Evolutionary conservation across 2,113 vertebrate species (phyloP).

Genomic region (Nothocercus julius): DNA sequence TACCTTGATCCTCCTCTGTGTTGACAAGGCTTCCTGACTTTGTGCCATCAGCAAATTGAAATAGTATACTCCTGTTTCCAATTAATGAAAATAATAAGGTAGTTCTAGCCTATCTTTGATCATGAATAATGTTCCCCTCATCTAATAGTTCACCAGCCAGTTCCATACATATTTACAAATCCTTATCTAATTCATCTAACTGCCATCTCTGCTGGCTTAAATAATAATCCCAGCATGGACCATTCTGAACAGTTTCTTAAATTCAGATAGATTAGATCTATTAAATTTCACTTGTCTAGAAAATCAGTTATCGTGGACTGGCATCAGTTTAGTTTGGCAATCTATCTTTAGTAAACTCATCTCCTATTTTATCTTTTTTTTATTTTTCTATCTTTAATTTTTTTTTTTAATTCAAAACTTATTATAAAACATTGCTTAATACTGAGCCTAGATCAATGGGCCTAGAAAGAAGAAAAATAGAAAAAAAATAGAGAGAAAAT

Average conservation of each 20-base stretch:
- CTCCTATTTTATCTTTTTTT: neutral
- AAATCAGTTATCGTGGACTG: neutral
- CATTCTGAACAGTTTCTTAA: neutral
- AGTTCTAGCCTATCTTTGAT: neutral
- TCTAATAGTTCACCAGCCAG: neutral
- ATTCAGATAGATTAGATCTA: constrained; percentile 8
- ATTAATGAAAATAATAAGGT: neutral
- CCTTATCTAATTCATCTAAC: neutral
- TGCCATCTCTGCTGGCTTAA: neutral
- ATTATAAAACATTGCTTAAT: neutral
- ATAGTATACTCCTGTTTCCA: accelerated
- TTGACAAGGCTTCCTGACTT: neutral
- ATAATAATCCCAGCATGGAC: neutral
- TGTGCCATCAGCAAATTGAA: neutral
- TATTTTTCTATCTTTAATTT: neutral
- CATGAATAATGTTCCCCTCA: neutral
- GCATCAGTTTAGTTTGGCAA: neutral
- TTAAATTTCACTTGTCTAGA: constrained; percentile 35
- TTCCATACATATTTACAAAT: neutral
- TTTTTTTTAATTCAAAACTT: neutral
- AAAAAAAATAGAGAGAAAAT: neutral
- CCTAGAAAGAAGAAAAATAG: neutral
- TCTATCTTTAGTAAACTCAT: neutral
- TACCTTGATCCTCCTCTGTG: neutral
- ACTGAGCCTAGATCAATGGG: neutral